Evolutionary conservation across 35 echinoderm and acorn worm species (phyloP), one percentile per base, ranked within the genome.

Genomic region (Strongylocentrotus purpuratus): DNA sequence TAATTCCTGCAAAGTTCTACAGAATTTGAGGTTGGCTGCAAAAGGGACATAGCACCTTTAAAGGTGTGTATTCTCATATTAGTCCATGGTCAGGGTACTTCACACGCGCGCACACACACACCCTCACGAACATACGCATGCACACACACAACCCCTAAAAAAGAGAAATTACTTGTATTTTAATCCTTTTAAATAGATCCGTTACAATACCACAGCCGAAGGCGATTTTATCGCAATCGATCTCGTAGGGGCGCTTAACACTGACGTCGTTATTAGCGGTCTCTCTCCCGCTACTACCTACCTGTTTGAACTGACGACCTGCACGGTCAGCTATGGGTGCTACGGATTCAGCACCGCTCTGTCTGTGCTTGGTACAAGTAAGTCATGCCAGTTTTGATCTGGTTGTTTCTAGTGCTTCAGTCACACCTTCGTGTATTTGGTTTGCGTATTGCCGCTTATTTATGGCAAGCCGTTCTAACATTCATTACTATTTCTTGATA

Each of bases 331-430:
- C 33, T 96, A 95, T 48, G 97, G 97, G 12, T 93, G 95, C 47
- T 96, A 96, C 22, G 96, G 96, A 20, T 98, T 94, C 94, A 95
- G 94, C 71, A 96, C 95, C 50, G 97, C 97, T 33, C 95, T 97
- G 20, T 98, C 97, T 86, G 94, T 97, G 2, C 65, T 96, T 31
- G 97, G 92, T n/a, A 71, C 31, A 52, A 89, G 87, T 89, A 89
- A 89, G 87, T 45, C 20, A 33, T 86, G 22, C 33, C 33, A 86
- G 22, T 13, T 33, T 55, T 55, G 9, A 2, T 55, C 50, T 12
- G 7, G 9, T 55, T 52, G 48, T 52, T 52, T 55, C 15, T 55
- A 55, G 10, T 55, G 35, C 15, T 12, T 55, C 10, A 11, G 9
- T 55, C 11, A 2, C 11, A 55, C 0, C 9, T 55, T 55, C 0